Evolutionary conservation across 2,113 vertebrate genomes (phyloP).

Genomic region (Poicephalus gulielmi): DNA sequence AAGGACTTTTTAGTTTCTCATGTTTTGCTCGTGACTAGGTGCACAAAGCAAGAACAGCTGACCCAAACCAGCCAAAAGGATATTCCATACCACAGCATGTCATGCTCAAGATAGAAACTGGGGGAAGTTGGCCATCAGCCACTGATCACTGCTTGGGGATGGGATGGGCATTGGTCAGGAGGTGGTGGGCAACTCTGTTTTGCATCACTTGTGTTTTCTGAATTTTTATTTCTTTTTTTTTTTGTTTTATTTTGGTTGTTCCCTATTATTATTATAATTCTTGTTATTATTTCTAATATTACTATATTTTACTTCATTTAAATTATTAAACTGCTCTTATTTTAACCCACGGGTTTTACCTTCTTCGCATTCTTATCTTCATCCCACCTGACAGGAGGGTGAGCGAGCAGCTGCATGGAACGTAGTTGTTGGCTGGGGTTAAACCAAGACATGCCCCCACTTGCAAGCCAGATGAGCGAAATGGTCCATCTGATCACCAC

Average conservation of each 20-base stretch:
- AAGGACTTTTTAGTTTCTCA: background rate
- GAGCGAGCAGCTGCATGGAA: background rate
- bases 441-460: background rate
- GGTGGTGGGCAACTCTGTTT: background rate
- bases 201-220: background rate
- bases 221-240: background rate
- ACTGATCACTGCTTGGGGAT: background rate
- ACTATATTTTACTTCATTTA: background rate
- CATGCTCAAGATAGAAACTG: background rate
- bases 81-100: background rate
- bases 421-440: background rate
- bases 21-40: background rate
- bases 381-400: background rate
- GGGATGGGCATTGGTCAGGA: background rate
- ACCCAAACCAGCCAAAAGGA: background rate
- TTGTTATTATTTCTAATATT: background rate
- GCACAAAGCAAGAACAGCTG: background rate
- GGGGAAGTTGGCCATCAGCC: background rate
- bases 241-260: background rate
- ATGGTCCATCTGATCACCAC: background rate
- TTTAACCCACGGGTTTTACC: background rate
- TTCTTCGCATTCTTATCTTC: background rate
- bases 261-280: background rate
- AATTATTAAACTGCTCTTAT: background rate
- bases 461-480: slow-evolving; percentile 59